These are phyloP conservation scores for Ictidomys tridecemlineatus DNA, from an alignment of 2,113 vertebrate genomes.

Conservation along the genomic window DNA sequence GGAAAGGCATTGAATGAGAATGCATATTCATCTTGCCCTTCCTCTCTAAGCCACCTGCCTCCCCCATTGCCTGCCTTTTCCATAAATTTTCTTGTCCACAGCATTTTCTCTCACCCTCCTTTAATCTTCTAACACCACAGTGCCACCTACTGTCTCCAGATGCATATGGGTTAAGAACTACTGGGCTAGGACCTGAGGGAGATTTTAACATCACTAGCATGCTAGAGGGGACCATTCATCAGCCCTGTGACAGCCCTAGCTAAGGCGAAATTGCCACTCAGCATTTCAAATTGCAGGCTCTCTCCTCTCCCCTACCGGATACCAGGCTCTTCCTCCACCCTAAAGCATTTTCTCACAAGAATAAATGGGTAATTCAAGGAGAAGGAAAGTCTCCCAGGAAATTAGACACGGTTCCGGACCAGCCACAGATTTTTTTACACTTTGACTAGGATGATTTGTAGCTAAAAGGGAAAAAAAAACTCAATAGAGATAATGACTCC, in stretches of 20 bases:
- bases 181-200: background rate
- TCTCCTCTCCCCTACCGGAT: background rate
- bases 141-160: conserved; percentile 38
- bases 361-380: conserved; percentile 54
- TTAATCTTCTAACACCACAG: background rate
- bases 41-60: background rate
- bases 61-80: background rate
- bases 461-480: background rate
- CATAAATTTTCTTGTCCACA: background rate
- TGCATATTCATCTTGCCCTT: background rate
- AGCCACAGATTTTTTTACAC: background rate
- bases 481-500: background rate
- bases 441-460: background rate
- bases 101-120: accelerated
- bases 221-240: background rate
- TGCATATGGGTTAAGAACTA: accelerated
- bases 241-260: conserved; percentile 41
- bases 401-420: background rate
- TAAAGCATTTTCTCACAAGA: conserved; percentile 61
- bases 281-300: conserved; percentile 41
- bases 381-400: conserved; percentile 62
- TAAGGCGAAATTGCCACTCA: conserved; percentile 60
- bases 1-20: background rate
- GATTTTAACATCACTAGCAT: background rate
- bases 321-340: background rate